Conservation (phyloP, 64 coral and sea anemone genomes). For the Platygyra sinensis region DNA sequence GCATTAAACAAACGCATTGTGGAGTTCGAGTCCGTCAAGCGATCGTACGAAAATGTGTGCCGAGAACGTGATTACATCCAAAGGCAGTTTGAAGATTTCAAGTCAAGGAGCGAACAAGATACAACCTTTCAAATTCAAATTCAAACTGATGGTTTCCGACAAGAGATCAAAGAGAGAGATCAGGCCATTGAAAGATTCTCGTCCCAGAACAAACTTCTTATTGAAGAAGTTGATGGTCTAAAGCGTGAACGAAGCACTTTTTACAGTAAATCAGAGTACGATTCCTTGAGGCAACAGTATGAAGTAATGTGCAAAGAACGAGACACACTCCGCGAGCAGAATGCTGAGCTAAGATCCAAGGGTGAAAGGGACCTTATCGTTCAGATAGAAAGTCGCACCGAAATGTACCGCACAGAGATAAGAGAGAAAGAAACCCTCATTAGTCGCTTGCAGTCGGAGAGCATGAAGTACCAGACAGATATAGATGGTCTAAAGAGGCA, state of each 20-base stretch:
- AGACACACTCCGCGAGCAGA: conserved; percentile 25
- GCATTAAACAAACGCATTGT: neutral
- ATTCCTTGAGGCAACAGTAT: conserved; percentile 10
- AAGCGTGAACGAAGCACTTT: neutral
- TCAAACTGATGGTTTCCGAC: conserved; percentile 21
- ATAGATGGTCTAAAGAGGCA: neutral
- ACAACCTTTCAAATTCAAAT: conserved; percentile 1
- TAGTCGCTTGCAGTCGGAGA: conserved; percentile 4
- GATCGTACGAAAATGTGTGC: conserved; percentile 8
- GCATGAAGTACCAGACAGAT: neutral
- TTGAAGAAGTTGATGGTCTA: neutral
- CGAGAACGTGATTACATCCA: neutral
- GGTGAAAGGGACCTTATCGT: conserved; percentile 32
- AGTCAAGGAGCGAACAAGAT: conserved; percentile 2
- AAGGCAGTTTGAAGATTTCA: conserved; percentile 8
- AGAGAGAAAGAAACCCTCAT: conserved; percentile 49
- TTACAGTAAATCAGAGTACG: neutral
- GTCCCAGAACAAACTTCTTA: conserved; percentile 30
- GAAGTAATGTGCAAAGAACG: conserved; percentile 41
- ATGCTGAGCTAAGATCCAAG: conserved; percentile 32
- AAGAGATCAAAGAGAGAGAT: conserved; percentile 61
- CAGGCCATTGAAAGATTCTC: conserved; percentile 36
- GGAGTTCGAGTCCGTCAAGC: neutral
- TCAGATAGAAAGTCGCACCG: conserved; percentile 60
- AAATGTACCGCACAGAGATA: conserved; percentile 53